phyloP scores from a whole-genome alignment of 2,888 invertebrate species.

The Schrankia costaestrigalis region DNA sequence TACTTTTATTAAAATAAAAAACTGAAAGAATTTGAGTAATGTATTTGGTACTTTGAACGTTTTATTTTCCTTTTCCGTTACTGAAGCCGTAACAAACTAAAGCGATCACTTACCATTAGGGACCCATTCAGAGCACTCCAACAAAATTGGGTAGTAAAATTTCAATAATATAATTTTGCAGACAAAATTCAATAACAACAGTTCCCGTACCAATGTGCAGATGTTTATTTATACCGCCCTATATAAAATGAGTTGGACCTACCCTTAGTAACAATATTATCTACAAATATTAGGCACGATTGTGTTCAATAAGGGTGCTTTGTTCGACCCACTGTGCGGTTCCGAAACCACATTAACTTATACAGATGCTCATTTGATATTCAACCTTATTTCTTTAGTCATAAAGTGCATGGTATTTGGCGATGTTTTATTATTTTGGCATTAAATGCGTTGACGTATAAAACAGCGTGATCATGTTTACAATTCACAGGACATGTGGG shows the following conservation, averaged over 20 bases:
- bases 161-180: slow-evolving; percentile 7
- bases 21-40: no score
- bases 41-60: no score
- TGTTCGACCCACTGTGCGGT: slow-evolving; percentile 50
- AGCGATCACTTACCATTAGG: no score
- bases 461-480: slow-evolving; percentile 55
- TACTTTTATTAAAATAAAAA: no score
- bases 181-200: slow-evolving; percentile 19
- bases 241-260: slow-evolving; percentile 41
- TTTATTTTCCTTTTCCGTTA: no score
- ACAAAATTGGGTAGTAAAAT: no score
- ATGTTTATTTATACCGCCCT: slow-evolving; percentile 46
- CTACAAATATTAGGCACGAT: slow-evolving; percentile 70
- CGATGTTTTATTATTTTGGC: slow-evolving; percentile 11
- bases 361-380: background rate
- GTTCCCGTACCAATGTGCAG: slow-evolving; percentile 23
- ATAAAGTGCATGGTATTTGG: background rate
- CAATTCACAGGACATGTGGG: slow-evolving; percentile 62
- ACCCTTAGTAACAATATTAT: slow-evolving; percentile 68
- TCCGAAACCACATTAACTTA: slow-evolving; percentile 15
- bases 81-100: no score
- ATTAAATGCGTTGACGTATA: slow-evolving; percentile 33
- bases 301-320: slow-evolving; percentile 55
- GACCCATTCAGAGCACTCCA: no score
- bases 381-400: rapidly evolving